Percentiles rank a stretch among this genome's conserved stretches.
phyloP scores from a whole-genome alignment of 1,140 invertebrate species.

The Rhizoglyphus robini region DNA sequence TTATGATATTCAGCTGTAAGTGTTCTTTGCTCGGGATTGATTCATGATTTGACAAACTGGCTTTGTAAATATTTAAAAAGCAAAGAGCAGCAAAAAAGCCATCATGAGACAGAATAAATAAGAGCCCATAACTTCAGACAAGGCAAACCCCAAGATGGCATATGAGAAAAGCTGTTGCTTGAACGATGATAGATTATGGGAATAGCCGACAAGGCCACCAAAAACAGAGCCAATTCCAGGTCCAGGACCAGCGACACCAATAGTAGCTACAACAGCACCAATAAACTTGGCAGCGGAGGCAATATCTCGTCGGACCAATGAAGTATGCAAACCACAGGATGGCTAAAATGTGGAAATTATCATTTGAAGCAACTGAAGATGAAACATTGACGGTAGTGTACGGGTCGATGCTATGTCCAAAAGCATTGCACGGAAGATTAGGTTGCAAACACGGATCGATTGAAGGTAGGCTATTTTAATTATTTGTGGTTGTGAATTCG shows the following conservation, averaged over 20 bases:
- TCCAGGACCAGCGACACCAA: slow-evolving; percentile 97
- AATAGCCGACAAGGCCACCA: slow-evolving; percentile 98
- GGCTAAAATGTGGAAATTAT: neutral
- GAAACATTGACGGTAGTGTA: neutral
- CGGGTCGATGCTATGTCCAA: neutral
- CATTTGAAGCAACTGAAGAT: too few relatives aligned
- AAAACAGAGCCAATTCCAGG: slow-evolving; percentile 97
- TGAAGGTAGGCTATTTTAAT: slow-evolving; percentile 7
- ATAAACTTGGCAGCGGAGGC: slow-evolving; percentile 99
- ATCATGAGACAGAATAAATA: slow-evolving; percentile 99
- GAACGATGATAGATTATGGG: slow-evolving; percentile 88
- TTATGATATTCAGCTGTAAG: neutral
- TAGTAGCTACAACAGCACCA: slow-evolving; percentile 97
- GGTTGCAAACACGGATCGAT: neutral
- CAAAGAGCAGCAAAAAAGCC: slow-evolving; percentile 97
- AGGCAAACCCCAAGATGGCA: slow-evolving; percentile 95
- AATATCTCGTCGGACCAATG: slow-evolving; percentile 80
- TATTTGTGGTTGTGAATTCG: too few relatives aligned
- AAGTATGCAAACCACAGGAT: slow-evolving; percentile 58
- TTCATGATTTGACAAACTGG: neutral
- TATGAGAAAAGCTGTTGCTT: slow-evolving; percentile 98
- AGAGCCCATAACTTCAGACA: slow-evolving; percentile 99
- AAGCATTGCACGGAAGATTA: slow-evolving; percentile 1
- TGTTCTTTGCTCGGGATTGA: neutral
- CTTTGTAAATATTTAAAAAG: slow-evolving; percentile 57